Base-by-base conservation (phyloP, 2,888 invertebrate species). In the Ditula angustiorana region DNA sequence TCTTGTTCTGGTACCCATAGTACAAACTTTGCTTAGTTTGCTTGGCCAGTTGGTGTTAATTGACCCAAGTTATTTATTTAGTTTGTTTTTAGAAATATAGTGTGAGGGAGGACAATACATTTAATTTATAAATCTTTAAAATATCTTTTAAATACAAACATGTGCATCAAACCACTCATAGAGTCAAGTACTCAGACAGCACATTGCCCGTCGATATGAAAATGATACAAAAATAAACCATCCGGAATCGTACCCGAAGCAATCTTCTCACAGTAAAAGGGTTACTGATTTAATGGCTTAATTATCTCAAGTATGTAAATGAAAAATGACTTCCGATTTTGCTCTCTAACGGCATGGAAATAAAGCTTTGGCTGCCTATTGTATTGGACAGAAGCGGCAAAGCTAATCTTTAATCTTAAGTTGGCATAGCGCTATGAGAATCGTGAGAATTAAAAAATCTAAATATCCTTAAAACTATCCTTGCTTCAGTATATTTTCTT, bases 241-340 rank as follows among this genome's bases (percentile, higher is more conserved):
- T 78, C 80, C 73, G 72, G 74, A 71, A 77, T 75, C 77, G 73
- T 74, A 72, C 71, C 73, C 70, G 55, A 71, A 74, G 75, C 78
- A 74, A 82, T 74, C 79, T 87, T 86, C 87, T 82, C 86, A 86
- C 86, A 84, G 77, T 84, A 79, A 85, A 85, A 85, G 85, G 85
- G 85, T 83, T 81, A 83, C 82, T 79, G 81, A 86, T 86, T 85
- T 88, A 88, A 91, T 89, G 85, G 85, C 87, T 89, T 89, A 87
- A 90, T 92, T 90, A 90, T 87, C 87, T 88, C 85, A 82, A 89
- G 87, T 87, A 86, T 83, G 64, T 46, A 35, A 28, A 41, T 49
- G 33, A 41, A 41, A 11, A 47, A 53, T 46, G 35, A 58, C 35
- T 53, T 46, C 52, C 52, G 16, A 64, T 37, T 64, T 64, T 47